Evolutionary conservation across 2,113 vertebrate genomes (phyloP).

Genomic region (Halcyon senegalensis): DNA sequence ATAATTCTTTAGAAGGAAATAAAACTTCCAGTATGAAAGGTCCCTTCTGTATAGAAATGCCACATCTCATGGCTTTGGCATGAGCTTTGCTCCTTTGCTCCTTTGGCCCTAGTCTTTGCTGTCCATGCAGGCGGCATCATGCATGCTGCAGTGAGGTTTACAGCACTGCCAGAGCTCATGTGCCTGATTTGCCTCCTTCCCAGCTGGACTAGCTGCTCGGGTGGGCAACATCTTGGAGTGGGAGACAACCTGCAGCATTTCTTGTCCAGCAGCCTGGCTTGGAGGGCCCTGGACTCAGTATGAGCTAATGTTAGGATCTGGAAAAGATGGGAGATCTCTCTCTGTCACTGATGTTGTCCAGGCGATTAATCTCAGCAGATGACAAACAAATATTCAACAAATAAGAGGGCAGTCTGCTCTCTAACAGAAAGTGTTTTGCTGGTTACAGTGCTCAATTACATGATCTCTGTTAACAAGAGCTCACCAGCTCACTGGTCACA

Average conservation of each 20-base stretch:
- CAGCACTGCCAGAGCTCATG: rapidly evolving
- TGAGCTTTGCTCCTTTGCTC: background rate
- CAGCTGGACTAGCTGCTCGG: rapidly evolving
- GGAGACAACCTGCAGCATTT: background rate
- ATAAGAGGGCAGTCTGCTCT: background rate
- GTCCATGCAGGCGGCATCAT: rapidly evolving
- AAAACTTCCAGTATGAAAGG: background rate
- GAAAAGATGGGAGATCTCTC: background rate
- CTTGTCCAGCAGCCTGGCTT: background rate
- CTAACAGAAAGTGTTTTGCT: background rate
- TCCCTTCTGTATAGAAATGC: background rate
- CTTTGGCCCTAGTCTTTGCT: too few species aligned
- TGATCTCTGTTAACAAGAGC: background rate
- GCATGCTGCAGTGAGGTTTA: background rate
- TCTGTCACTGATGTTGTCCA: background rate
- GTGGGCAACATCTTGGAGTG: background rate
- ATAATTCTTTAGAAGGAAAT: background rate
- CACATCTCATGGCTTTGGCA: background rate
- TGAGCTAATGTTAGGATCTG: background rate
- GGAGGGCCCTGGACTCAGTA: background rate
- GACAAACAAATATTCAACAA: background rate
- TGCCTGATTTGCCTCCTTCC: background rate
- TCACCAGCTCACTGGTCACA: background rate
- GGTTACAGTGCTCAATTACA: background rate
- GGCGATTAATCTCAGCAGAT: background rate